phyloP scores from a whole-genome alignment of 1,140 invertebrate species.

The Drepana arcuata region DNA sequence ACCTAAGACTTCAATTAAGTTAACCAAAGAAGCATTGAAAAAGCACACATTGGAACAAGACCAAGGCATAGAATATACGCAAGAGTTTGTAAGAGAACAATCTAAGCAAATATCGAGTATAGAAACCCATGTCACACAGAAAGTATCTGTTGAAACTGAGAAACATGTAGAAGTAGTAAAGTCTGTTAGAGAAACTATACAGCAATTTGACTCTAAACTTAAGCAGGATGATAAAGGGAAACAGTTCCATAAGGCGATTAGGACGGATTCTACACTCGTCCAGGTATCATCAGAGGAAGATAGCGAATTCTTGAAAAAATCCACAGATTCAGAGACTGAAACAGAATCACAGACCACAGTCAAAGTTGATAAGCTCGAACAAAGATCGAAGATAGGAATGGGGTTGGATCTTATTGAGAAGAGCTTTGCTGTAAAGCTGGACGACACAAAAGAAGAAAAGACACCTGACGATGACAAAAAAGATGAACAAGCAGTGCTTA shows the following conservation, averaged over 20 bases:
- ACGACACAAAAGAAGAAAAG: constrained; percentile 66
- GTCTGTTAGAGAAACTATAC: constrained; percentile 61
- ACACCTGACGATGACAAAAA: constrained; percentile 69
- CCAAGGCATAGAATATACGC: constrained; percentile 65
- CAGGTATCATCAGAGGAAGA: constrained; percentile 72
- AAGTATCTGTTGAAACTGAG: constrained; percentile 37
- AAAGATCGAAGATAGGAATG: constrained; percentile 29
- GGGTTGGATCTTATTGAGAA: constrained; percentile 28
- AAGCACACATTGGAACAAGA: constrained; percentile 68
- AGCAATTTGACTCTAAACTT: constrained; percentile 55
- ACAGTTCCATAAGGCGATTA: constrained; percentile 48
- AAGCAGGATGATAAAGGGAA: constrained; percentile 53
- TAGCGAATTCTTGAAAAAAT: constrained; percentile 70
- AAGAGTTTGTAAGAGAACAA: constrained; percentile 69
- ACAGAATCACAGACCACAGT: constrained; percentile 66
- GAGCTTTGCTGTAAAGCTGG: constrained; percentile 14
- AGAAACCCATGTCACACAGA: constrained; percentile 34
- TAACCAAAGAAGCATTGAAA: constrained; percentile 69
- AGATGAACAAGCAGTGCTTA: constrained; percentile 59
- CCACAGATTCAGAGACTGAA: constrained; percentile 71
- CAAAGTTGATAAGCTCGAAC: constrained; percentile 46
- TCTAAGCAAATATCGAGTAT: constrained; percentile 49
- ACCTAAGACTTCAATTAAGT: constrained; percentile 56
- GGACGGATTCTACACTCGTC: constrained; percentile 68
- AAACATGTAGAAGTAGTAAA: constrained; percentile 40